Evolutionary conservation across 2,888 invertebrate genomes (phyloP), one percentile per base, ranked within the genome.

Genomic region (Mythimna lalbum): DNA sequence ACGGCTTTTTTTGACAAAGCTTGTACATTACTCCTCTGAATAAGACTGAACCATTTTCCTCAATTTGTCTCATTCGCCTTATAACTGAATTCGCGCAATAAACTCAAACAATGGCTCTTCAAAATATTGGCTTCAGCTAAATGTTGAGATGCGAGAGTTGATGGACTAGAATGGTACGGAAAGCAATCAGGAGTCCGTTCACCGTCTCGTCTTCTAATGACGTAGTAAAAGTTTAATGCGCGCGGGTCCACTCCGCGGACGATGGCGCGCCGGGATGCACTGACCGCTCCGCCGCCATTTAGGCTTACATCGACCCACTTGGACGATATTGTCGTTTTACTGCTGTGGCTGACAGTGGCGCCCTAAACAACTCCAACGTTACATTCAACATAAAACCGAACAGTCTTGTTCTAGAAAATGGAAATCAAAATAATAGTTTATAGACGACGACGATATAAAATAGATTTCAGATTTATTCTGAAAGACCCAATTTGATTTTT

Each of bases 191-290:
- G 77, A 86, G 90, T 87, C 85, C 89, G 77, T 91, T 90, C 90
- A 89, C 88, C 87, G 90, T 83, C 89, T 86, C 84, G 85, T 72
- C 85, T 76, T 74, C 86, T 90, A 92, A 92, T 91, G 88, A 88
- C 86, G 83, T 85, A 88, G 87, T 91, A 88, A 91, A 91, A 91
- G 85, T 90, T 92, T 91, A 90, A 92, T 89, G 89, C 75, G 81
- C 76, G 81, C 64, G 74, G 76, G 80, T 83, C 83, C 84, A 78
- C 72, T 85, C 47, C 19, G 59, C 47, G 23, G 12, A 21, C 68
- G 47, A 76, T 73, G 76, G 63, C 71, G 80, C 76, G 76, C 60
- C 71, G 80, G 70, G 73, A 69, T 74, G 77, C 80, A 80, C 68
- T 82, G 83, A 78, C 76, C 74, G 71, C 79, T 71, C 55, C 53